Evolutionary conservation across 2,888 invertebrate genomes (phyloP), one percentile per base, ranked within the genome.

Genomic region (Anorthoa munda): DNA sequence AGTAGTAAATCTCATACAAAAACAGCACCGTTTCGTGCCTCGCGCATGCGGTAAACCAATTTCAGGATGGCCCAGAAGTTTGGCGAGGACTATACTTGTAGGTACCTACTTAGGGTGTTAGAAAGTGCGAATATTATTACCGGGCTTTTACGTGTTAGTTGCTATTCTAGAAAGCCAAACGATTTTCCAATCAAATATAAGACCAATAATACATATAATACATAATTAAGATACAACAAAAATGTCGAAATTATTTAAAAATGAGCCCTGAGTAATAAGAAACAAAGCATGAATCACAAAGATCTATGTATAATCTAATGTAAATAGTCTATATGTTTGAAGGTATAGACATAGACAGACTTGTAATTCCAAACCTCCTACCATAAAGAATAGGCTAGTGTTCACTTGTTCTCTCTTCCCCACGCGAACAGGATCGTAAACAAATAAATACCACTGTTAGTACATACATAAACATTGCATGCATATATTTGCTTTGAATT

Each of bases 391-490:
- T 91, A 94, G 91, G 92, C 93, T 94, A 90, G 93, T 88, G 93
- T 94, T 95, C 91, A 89, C 94, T 94, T 95, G 96, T 92, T 96
- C 96, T 94, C 96, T 93, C 96, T 96, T 91, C 89, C 88, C 92
- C 90, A 88, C 91, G 91, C 90, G 91, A 90, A 91, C 94, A 92
- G 95, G 94, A 93, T 93, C 94, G 91, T 93, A 92, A 92, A 95
- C 94, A 95, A 93, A 95, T 94, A 95, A 94, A 95, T 93, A 89
- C 88, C 88, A 90, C 88, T 89, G 93, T 95, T 94, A 94, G 93
- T 93, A 89, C 83, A 88, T 88, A 89, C 72, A 86, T 82, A 80
- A 65, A 71, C 53, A 78, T 66, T 68, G 78, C 83, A 85, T 86
- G 85, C 86, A 85, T 63, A 81, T 17, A 76, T 67, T 67, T 65